These are phyloP conservation scores for Eupithecia pulchellata DNA, from an alignment of 2,888 invertebrate genomes.

Conservation along the genomic window DNA sequence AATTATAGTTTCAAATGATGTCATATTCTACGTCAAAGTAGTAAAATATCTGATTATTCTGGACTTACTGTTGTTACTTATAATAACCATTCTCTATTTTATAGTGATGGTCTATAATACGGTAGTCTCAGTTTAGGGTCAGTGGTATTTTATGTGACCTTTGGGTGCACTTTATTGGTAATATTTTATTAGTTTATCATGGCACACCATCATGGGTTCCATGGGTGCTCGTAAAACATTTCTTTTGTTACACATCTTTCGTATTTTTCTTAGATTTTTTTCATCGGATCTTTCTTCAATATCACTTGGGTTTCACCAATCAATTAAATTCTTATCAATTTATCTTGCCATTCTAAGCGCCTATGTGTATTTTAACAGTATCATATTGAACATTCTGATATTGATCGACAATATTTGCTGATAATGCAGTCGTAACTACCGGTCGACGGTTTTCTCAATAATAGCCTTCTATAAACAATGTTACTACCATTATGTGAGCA, in stretches of 20 bases:
- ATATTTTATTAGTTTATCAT: constrained; percentile 32
- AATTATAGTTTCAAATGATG: neutral
- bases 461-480: constrained; percentile 41
- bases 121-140: constrained; percentile 20
- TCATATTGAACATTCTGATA: constrained; percentile 37
- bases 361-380: constrained; percentile 40
- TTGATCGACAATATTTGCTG: constrained; percentile 40
- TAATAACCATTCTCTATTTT: constrained; percentile 12
- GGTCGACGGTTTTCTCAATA: constrained; percentile 42
- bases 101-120: constrained; percentile 22
- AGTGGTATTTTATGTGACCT: constrained; percentile 30
- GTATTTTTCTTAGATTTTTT: neutral
- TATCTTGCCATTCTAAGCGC: constrained; percentile 8
- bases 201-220: constrained; percentile 17
- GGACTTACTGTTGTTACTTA: too few species aligned
- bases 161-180: constrained; percentile 28
- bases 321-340: neutral
- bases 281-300: neutral
- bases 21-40: neutral
- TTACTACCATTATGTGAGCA: constrained; percentile 36
- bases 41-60: constrained; percentile 12
- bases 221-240: constrained; percentile 21
- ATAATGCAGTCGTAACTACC: constrained; percentile 41
- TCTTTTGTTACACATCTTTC: constrained; percentile 7
- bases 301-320: neutral